A percentile compares a stretch with the other conserved stretches of the same genome.
These are phyloP conservation scores for Drosophila limbata DNA, from an alignment of 2,888 invertebrate genomes.

Conservation along the genomic window DNA sequence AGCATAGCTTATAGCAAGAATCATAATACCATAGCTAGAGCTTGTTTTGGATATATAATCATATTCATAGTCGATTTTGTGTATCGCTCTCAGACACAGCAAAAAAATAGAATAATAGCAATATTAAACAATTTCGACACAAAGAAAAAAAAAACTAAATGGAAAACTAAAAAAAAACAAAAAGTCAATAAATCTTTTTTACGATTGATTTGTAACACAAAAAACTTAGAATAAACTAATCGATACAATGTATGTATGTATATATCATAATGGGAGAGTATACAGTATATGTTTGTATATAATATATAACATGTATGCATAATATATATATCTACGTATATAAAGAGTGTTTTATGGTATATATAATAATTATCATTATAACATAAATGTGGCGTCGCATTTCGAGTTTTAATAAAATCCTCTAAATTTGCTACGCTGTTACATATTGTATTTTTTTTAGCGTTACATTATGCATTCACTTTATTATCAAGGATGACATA, in stretches of 20 bases:
- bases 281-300: conserved; percentile 55
- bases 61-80: conserved; percentile 36
- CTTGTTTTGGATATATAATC: conserved; percentile 32
- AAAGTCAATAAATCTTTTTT: conserved; percentile 23
- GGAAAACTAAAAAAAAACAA: conserved; percentile 38
- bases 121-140: conserved; percentile 65
- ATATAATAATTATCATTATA: conserved; percentile 76
- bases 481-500: conserved; percentile 41
- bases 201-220: conserved; percentile 26
- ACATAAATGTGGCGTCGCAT: conserved; percentile 63
- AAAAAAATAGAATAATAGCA: conserved; percentile 38
- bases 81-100: conserved; percentile 46
- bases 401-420: conserved; percentile 34
- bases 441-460: conserved; percentile 21
- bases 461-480: conserved; percentile 34
- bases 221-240: conserved; percentile 54
- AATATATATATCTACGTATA: conserved; percentile 36
- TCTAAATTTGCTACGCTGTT: conserved; percentile 25
- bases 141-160: conserved; percentile 44
- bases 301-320: conserved; percentile 60
- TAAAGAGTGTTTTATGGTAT: conserved; percentile 36
- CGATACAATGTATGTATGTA: conserved; percentile 53
- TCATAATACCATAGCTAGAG: conserved; percentile 76
- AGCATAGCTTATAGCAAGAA: conserved; percentile 77
- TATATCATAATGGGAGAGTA: conserved; percentile 63